These are phyloP conservation scores for Taenioides sp. DNA, from an alignment of 2,797 vertebrate genomes.

Conservation along the genomic window DNA sequence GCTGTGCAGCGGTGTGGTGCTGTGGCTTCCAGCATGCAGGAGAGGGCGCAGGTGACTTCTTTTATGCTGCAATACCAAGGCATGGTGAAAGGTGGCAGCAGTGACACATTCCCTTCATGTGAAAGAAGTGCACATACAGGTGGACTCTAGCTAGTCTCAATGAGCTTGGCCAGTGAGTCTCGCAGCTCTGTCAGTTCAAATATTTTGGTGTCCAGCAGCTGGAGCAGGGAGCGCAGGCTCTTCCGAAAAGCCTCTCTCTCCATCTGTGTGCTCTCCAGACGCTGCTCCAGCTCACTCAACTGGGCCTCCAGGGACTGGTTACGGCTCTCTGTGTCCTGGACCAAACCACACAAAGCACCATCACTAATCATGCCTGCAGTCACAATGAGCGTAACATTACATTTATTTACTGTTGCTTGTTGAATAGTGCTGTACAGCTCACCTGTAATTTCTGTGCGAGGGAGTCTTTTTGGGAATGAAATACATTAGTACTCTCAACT, in stretches of 20 bases:
- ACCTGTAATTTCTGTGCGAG: conserved; percentile 90
- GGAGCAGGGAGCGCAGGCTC: conserved; percentile 93
- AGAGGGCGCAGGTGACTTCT: conserved; percentile 13
- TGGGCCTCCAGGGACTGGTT: conserved; percentile 90
- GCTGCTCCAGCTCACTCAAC: conserved; percentile 89
- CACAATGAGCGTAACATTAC: neutral
- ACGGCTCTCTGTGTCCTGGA: conserved; percentile 88
- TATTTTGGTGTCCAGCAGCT: conserved; percentile 96
- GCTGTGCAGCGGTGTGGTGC: conserved; percentile 40
- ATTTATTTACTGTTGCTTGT: neutral
- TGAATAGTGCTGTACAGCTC: conserved; percentile 15
- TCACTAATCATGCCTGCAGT: neutral
- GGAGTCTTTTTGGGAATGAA: conserved; percentile 87
- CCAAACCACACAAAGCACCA: neutral
- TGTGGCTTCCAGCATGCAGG: conserved; percentile 34
- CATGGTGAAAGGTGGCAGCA: conserved; percentile 24
- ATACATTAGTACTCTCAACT: conserved; percentile 87
- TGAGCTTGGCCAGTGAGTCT: conserved; percentile 91
- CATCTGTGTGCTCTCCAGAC: conserved; percentile 88
- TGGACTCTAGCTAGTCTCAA: conserved; percentile 87
- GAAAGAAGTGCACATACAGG: conserved; percentile 16
- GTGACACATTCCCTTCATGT: conserved; percentile 9
- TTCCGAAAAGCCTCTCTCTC: conserved; percentile 89
- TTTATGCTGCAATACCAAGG: conserved; percentile 18
- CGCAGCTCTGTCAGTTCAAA: conserved; percentile 95